A percentile compares a stretch with the other conserved stretches of the same genome.
phyloP scores from a whole-genome alignment of 2,888 invertebrate genomes.

The Adela reaumurella region DNA sequence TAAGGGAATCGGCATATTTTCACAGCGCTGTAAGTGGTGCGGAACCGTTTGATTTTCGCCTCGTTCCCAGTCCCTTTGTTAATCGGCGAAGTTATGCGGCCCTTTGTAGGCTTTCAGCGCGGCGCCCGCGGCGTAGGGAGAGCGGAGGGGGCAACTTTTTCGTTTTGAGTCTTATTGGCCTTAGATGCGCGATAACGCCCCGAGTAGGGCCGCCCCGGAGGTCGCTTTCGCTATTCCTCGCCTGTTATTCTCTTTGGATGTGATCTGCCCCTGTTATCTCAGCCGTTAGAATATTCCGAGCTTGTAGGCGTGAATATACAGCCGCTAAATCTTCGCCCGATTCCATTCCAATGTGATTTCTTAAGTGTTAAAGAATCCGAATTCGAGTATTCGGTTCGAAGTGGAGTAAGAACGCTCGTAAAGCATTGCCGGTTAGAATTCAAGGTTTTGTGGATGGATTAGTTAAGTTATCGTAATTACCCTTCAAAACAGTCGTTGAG shows the following conservation, averaged over 20 bases:
- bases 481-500: too few species aligned
- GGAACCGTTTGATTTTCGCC: not conserved
- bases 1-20: not conserved
- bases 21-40: not conserved
- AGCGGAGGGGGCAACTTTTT: not conserved
- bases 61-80: not conserved
- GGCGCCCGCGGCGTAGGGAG: not conserved
- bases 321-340: too few species aligned
- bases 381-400: too few species aligned
- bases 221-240: not conserved
- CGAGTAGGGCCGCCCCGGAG: not conserved
- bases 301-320: too few species aligned
- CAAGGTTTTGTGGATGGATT: too few species aligned
- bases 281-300: not conserved
- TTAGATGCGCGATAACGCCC: not conserved
- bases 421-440: too few species aligned
- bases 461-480: too few species aligned
- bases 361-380: too few species aligned
- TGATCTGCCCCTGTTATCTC: not conserved
- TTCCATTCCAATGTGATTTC: too few species aligned
- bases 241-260: not conserved
- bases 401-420: too few species aligned
- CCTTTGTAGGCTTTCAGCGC: not conserved
- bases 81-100: not conserved
- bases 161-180: not conserved